phyloP scores from a whole-genome alignment of 2,113 vertebrate species.

The Illadopsis cleaveri region DNA sequence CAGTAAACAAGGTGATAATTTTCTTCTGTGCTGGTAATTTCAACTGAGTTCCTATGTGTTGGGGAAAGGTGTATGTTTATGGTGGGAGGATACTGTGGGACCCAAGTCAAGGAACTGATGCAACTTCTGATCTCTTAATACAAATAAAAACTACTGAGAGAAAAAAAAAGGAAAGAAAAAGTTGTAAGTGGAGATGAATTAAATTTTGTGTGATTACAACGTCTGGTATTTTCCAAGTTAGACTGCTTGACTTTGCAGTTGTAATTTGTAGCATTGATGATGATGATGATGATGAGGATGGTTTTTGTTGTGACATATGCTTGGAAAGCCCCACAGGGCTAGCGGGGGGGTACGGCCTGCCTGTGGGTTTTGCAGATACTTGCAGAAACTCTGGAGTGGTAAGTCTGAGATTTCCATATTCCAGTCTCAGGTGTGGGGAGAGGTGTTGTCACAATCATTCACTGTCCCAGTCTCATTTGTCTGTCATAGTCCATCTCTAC shows the following conservation, averaged over 20 bases:
- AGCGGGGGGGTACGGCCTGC: not conserved
- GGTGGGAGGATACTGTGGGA: not conserved
- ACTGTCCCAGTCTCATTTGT: not conserved
- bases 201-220: not conserved
- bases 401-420: not conserved
- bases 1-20: not conserved
- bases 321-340: not conserved
- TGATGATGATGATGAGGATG: not conserved
- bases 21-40: not conserved
- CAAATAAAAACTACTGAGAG: not conserved
- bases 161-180: not conserved
- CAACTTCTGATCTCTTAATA: not conserved
- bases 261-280: not conserved
- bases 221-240: not conserved
- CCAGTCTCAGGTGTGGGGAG: not conserved
- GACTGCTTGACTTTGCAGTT: not conserved
- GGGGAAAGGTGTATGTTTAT: fast-evolving
- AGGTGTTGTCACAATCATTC: not conserved
- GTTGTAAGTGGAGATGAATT: not conserved
- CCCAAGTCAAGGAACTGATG: not conserved
- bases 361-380: not conserved
- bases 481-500: not conserved
- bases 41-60: not conserved
- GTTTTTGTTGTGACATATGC: not conserved
- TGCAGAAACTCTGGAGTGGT: not conserved